Evolutionary conservation across 2,113 vertebrate species (phyloP).

Genomic region (Corvus moneduloides): DNA sequence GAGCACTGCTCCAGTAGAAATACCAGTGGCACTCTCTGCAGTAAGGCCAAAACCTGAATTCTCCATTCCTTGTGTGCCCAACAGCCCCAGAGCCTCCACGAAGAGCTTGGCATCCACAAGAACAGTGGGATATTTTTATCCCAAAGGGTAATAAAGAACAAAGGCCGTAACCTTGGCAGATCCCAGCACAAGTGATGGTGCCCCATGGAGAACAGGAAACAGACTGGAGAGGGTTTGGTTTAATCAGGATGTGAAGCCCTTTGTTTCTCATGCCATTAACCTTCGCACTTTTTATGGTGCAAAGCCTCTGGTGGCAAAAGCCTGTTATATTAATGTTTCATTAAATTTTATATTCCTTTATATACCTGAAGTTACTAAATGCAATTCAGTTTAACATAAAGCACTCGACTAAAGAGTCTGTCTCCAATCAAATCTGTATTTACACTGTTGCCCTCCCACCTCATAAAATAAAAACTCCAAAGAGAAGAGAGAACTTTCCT

Average conservation of each 20-base stretch:
- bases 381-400: background rate
- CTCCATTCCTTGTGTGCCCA: background rate
- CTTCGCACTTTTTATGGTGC: background rate
- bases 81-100: background rate
- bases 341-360: background rate
- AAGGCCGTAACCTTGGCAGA: background rate
- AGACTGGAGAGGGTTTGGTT: background rate
- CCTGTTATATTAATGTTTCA: background rate
- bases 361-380: background rate
- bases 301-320: background rate
- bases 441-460: background rate
- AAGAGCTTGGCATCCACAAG: background rate
- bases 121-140: background rate
- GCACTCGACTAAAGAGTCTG: background rate
- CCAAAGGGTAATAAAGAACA: background rate
- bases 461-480: background rate
- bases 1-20: background rate
- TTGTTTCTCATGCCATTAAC: constrained; percentile 18
- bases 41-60: background rate
- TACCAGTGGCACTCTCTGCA: background rate
- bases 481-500: constrained; percentile 1
- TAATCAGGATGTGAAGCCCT: constrained; percentile 12
- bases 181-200: background rate
- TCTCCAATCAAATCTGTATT: background rate
- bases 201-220: background rate